A percentile compares a stretch with the other conserved stretches of the same genome.
Conservation (phyloP, 2,888 invertebrate species). For the Latheticus oryzae region DNA sequence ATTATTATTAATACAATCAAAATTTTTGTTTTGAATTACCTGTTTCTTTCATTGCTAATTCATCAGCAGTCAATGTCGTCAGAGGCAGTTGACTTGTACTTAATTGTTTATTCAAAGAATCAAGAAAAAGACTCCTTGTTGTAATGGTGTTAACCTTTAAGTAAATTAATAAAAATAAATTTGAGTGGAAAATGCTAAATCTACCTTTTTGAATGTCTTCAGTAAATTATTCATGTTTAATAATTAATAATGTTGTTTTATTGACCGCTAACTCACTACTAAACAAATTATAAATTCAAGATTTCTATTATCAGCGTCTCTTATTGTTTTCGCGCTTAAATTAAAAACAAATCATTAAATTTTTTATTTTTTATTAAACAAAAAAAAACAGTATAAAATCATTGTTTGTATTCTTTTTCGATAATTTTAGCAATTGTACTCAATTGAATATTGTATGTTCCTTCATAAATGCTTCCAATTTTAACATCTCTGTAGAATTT, state of each 20-base stretch:
- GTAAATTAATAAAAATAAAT: slow-evolving; percentile 1
- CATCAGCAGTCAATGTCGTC: slow-evolving; percentile 89
- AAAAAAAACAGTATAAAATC: slow-evolving; percentile 9
- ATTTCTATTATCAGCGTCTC: no score
- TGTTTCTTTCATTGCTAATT: slow-evolving; percentile 90
- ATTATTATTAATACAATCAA: background rate
- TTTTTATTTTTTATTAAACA: slow-evolving; percentile 6
- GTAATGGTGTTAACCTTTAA: slow-evolving; percentile 6
- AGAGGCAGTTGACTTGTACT: slow-evolving; percentile 69
- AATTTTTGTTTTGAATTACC: slow-evolving; percentile 69
- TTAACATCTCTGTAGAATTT: slow-evolving; percentile 94
- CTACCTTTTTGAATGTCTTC: slow-evolving; percentile 10
- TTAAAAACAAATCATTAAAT: no score
- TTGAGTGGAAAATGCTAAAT: background rate
- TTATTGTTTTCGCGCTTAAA: no score
- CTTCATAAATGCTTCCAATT: slow-evolving; percentile 96
- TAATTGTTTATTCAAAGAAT: background rate
- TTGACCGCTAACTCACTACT: no score
- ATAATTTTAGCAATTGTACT: slow-evolving; percentile 95
- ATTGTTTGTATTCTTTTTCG: slow-evolving; percentile 71
- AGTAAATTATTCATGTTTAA: slow-evolving; percentile 18
- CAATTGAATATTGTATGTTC: slow-evolving; percentile 96
- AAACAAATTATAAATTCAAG: no score
- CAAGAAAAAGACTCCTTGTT: slow-evolving; percentile 46
- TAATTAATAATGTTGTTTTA: no score